Evolutionary conservation across 2,888 invertebrate genomes (phyloP).

Genomic region (Pasiphila rectangulata): DNA sequence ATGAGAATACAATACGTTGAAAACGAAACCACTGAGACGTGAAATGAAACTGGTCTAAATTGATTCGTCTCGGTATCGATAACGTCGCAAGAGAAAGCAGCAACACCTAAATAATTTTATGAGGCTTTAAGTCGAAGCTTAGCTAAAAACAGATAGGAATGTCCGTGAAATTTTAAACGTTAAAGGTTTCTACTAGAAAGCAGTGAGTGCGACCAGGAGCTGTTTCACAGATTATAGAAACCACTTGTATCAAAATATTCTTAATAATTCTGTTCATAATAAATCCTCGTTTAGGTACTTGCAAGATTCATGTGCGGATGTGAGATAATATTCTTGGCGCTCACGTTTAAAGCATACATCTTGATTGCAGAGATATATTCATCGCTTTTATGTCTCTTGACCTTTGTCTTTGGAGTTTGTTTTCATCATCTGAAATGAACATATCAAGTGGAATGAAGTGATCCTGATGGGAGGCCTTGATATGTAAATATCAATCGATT

Average conservation of each 20-base stretch:
- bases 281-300: background rate
- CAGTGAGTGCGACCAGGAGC: constrained; percentile 15
- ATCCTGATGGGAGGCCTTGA: constrained; percentile 33
- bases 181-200: constrained; percentile 33
- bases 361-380: background rate
- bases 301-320: background rate
- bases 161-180: constrained; percentile 33
- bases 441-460: constrained; percentile 30
- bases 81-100: constrained; percentile 41
- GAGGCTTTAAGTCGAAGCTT: constrained; percentile 19
- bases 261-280: background rate
- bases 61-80: constrained; percentile 43
- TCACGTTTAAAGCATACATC: background rate
- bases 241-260: no score
- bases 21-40: constrained; percentile 42
- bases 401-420: constrained; percentile 30
- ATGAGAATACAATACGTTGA: constrained; percentile 16
- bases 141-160: constrained; percentile 26
- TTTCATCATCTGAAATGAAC: constrained; percentile 25
- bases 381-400: constrained; percentile 17
- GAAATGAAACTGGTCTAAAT: constrained; percentile 46
- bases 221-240: constrained; percentile 4
- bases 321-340: background rate
- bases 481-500: constrained; percentile 35
- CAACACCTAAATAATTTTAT: constrained; percentile 30